Evolutionary conservation across 2,888 invertebrate genomes (phyloP).

Genomic region (Euclidia mi): DNA sequence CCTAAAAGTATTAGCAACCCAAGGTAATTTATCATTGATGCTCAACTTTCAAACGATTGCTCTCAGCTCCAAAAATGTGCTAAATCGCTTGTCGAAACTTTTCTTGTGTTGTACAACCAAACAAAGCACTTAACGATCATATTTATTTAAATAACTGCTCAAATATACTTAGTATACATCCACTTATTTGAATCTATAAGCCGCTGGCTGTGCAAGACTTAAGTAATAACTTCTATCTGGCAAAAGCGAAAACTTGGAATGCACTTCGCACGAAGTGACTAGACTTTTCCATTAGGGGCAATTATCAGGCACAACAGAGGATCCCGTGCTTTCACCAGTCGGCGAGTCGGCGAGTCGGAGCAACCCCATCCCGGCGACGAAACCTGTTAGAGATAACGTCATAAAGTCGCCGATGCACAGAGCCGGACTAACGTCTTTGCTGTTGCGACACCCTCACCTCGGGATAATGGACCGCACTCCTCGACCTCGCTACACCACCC

Average conservation of each 20-base stretch:
- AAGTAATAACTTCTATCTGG: constrained; percentile 85
- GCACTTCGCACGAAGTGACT: constrained; percentile 86
- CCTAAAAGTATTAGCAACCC: constrained; percentile 44
- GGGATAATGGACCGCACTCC: constrained; percentile 83
- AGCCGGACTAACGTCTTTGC: constrained; percentile 88
- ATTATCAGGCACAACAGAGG: constrained; percentile 88
- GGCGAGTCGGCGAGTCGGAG: constrained; percentile 62
- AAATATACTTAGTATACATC: constrained; percentile 48
- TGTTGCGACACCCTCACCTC: constrained; percentile 82
- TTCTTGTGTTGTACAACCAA: background rate
- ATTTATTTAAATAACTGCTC: constrained; percentile 37
- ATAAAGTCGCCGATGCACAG: constrained; percentile 87
- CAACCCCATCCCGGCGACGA: constrained; percentile 75
- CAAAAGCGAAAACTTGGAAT: constrained; percentile 86
- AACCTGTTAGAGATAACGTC: constrained; percentile 90
- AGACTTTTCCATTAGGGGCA: constrained; percentile 90
- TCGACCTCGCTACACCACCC: constrained; percentile 45
- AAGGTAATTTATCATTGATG: constrained; percentile 39
- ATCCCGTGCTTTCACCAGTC: constrained; percentile 79
- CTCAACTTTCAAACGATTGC: constrained; percentile 2
- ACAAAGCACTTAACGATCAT: constrained; percentile 21
- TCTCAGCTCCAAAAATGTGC: background rate
- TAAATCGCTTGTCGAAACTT: background rate
- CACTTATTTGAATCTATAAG: constrained; percentile 69
- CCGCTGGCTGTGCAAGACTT: constrained; percentile 76